Conservation (phyloP, 2,113 vertebrate genomes). For the Azemiops feae region DNA sequence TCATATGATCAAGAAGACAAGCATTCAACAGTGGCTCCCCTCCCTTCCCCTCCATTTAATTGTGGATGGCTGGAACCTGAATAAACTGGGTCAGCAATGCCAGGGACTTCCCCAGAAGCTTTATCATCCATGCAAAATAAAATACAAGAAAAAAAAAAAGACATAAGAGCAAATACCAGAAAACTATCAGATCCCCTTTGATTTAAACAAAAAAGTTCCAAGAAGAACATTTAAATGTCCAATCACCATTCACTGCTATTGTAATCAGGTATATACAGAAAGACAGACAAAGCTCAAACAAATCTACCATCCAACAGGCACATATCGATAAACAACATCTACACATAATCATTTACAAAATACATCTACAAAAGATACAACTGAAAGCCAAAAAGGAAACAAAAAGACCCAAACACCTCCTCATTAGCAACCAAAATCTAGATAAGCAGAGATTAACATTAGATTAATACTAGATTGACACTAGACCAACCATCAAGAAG, state of each 20-base stretch:
- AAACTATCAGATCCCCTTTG: background rate
- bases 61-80: background rate
- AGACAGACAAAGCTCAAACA: background rate
- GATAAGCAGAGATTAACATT: background rate
- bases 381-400: background rate
- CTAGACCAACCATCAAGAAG: background rate
- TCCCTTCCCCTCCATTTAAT: no score
- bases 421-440: background rate
- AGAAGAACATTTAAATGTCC: background rate
- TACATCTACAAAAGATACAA: background rate
- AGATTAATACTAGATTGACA: background rate
- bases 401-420: background rate
- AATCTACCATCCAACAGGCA: background rate
- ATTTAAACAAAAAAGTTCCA: background rate
- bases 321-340: background rate
- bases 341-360: background rate
- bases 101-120: background rate
- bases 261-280: background rate
- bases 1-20: background rate
- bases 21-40: background rate
- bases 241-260: background rate
- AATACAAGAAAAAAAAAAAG: background rate
- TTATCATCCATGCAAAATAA: background rate
- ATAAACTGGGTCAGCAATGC: background rate
- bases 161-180: background rate